These are phyloP conservation scores for Cheilosia urbana DNA, from an alignment of 2,888 invertebrate genomes.

Conservation along the genomic window DNA sequence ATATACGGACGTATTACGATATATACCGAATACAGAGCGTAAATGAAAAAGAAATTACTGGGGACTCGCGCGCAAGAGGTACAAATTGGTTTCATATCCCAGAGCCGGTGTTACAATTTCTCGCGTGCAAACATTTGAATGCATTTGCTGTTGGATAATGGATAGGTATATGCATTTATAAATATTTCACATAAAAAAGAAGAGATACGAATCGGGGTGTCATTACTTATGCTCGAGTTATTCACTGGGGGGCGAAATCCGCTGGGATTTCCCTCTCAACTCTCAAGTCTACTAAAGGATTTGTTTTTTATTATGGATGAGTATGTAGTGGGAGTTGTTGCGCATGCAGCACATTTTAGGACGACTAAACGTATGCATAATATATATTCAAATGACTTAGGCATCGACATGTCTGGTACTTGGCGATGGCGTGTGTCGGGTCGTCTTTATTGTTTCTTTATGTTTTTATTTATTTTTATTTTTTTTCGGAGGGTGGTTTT, in stretches of 20 bases:
- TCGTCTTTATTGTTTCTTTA: neutral
- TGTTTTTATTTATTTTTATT: no score
- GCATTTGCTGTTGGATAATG: constrained; percentile 28
- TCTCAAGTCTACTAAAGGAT: neutral
- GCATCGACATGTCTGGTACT: constrained; percentile 12
- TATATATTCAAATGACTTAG: constrained; percentile 21
- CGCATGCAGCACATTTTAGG: neutral
- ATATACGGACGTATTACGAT: neutral
- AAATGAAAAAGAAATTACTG: constrained; percentile 10
- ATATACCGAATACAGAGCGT: neutral
- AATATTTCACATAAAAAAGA: constrained; percentile 13
- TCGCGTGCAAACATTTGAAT: constrained; percentile 64
- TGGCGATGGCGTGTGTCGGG: neutral
- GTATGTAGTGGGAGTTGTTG: constrained; percentile 15
- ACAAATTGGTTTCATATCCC: constrained; percentile 59
- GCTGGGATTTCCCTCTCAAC: neutral
- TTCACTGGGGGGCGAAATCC: neutral
- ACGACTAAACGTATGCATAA: constrained; percentile 19
- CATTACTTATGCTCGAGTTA: constrained; percentile 45
- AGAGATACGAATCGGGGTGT: constrained; percentile 10
- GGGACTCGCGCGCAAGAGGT: constrained; percentile 15
- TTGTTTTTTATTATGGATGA: neutral
- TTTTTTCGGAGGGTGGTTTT: neutral
- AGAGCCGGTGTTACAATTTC: constrained; percentile 30
- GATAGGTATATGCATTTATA: constrained; percentile 25